Percentiles rank a stretch among this genome's conserved stretches.
Evolutionary conservation across 1,140 invertebrate species (phyloP).

Genomic region (Rhopalosiphum padi): DNA sequence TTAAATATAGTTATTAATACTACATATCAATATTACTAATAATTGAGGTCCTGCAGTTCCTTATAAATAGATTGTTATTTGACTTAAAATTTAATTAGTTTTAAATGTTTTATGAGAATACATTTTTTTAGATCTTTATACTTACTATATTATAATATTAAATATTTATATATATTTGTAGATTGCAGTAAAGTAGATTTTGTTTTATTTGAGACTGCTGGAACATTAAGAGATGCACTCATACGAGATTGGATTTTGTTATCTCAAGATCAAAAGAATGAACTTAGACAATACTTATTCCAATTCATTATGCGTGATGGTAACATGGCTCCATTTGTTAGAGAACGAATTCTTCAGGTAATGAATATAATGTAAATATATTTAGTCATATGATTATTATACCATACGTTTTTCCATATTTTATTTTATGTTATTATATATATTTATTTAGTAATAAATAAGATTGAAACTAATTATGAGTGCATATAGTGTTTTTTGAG

Average conservation of each 20-base stretch:
- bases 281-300: slow-evolving; percentile 80
- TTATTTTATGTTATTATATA: background rate
- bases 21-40: background rate
- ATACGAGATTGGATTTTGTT: slow-evolving; percentile 83
- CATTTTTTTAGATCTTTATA: background rate
- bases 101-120: background rate
- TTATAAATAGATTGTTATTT: background rate
- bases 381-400: slow-evolving; percentile 11
- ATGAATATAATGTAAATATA: slow-evolving; percentile 27
- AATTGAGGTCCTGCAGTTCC: background rate
- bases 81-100: background rate
- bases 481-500: background rate
- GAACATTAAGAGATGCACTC: slow-evolving; percentile 81
- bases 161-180: slow-evolving; percentile 60
- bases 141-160: background rate
- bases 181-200: slow-evolving; percentile 81
- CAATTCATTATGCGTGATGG: slow-evolving; percentile 77
- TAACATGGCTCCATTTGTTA: slow-evolving; percentile 69
- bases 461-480: background rate
- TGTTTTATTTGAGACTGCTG: slow-evolving; percentile 86
- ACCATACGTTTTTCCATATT: background rate
- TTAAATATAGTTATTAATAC: background rate
- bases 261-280: slow-evolving; percentile 71
- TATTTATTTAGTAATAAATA: background rate
- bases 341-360: slow-evolving; percentile 76